Evolutionary conservation across 2,797 vertebrate genomes (phyloP).

Genomic region (Gambusia yucatana): DNA sequence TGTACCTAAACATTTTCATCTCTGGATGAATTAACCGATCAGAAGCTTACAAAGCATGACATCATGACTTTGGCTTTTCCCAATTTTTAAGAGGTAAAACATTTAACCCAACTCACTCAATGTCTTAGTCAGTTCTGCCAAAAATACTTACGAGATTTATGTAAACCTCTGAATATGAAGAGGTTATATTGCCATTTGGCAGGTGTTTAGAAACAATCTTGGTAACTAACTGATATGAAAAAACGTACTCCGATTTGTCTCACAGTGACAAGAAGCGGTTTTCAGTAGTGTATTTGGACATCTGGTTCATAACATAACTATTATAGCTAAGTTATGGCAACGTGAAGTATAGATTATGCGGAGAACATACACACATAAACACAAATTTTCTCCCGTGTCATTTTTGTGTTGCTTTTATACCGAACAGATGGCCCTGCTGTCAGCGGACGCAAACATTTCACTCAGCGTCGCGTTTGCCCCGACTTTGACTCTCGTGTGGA

Average conservation of each 20-base stretch:
- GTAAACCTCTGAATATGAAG: not conserved
- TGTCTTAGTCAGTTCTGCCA: not conserved
- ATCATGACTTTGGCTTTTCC: not conserved
- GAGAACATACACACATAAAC: not conserved
- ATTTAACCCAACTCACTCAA: not conserved
- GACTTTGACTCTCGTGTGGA: constrained; percentile 54
- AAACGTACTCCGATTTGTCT: not conserved
- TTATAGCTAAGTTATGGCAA: not conserved
- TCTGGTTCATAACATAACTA: not conserved
- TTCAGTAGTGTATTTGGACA: not conserved
- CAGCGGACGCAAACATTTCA: constrained; percentile 77
- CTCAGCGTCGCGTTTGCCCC: constrained; percentile 67
- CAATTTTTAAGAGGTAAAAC: not conserved
- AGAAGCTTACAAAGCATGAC: not conserved
- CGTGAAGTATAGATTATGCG: not conserved
- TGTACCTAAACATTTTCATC: not conserved
- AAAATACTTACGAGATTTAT: not conserved
- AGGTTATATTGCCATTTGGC: not conserved
- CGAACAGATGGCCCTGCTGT: constrained; percentile 72
- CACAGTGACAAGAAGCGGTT: not conserved
- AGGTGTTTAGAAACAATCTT: not conserved
- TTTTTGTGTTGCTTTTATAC: constrained; percentile 37
- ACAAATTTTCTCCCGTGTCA: constrained; percentile 34
- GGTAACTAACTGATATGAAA: not conserved
- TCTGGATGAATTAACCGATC: not conserved